Evolutionary conservation across 2,888 invertebrate genomes (phyloP).

Genomic region (Drosophila rubida): DNA sequence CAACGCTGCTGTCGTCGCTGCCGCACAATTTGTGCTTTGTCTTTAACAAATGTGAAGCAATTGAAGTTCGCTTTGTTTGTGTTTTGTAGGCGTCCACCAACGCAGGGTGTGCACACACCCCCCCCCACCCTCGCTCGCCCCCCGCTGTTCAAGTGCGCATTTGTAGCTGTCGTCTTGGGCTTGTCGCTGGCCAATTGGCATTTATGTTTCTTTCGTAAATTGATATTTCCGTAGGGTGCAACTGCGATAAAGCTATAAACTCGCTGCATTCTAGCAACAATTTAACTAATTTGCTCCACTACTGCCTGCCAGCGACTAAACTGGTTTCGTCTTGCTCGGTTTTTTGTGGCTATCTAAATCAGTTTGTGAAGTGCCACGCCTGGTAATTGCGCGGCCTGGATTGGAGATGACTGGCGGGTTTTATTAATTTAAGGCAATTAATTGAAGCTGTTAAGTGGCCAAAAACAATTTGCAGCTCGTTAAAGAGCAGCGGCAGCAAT

Average conservation of each 20-base stretch:
- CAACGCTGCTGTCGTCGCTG: constrained; percentile 21
- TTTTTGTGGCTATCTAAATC: constrained; percentile 28
- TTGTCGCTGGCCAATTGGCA: constrained; percentile 66
- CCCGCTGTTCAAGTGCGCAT: constrained; percentile 1
- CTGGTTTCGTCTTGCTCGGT: constrained; percentile 25
- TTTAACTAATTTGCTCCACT: constrained; percentile 50
- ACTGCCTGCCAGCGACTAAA: constrained; percentile 2
- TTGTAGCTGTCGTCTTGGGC: constrained; percentile 45
- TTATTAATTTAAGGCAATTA: constrained; percentile 62
- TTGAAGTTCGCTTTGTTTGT: constrained; percentile 46
- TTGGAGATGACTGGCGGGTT: constrained; percentile 2
- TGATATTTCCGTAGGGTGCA: constrained; percentile 66
- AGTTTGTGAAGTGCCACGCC: constrained; percentile 23
- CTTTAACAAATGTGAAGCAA: constrained; percentile 59
- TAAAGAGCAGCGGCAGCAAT: constrained; percentile 47
- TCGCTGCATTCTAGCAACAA: constrained; percentile 47
- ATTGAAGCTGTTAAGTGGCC: constrained; percentile 55
- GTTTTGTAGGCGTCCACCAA: constrained; percentile 37
- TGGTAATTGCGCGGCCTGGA: constrained; percentile 1
- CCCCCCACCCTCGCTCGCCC: background rate
- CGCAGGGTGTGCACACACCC: constrained; percentile 12
- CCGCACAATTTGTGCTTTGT: constrained; percentile 37
- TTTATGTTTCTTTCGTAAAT: constrained; percentile 64
- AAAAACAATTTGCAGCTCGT: constrained; percentile 60
- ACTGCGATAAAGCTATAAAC: constrained; percentile 16